Conservation (phyloP, 2,888 invertebrate genomes). For the Ferrisia virgata region DNA sequence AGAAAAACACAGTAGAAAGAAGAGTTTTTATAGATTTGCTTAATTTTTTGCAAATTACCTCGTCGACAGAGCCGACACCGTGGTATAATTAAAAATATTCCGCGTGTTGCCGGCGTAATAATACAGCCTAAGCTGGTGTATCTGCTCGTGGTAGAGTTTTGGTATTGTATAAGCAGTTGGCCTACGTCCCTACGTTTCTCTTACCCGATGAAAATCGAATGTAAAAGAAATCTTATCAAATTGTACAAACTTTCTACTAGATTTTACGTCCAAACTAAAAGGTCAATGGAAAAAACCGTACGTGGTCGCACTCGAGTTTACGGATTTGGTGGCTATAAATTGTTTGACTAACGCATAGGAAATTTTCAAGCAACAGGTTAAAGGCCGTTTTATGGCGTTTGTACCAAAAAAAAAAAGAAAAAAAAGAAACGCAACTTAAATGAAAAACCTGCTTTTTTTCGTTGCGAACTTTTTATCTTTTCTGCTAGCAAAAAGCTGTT, state of each 20-base stretch:
- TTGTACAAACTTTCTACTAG: not conserved
- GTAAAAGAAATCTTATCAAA: not conserved
- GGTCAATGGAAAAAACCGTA: slow-evolving; percentile 26
- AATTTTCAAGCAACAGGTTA: slow-evolving; percentile 26
- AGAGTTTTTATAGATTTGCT: slow-evolving; percentile 7
- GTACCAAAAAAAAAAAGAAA: not conserved
- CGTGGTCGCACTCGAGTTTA: not conserved
- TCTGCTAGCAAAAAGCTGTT: not conserved
- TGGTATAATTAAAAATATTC: not conserved
- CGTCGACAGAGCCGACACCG: not conserved
- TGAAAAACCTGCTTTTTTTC: not conserved
- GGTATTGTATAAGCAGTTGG: no score
- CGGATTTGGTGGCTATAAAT: slow-evolving; percentile 14
- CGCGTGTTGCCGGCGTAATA: not conserved
- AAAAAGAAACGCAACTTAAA: not conserved
- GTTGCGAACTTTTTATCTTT: not conserved
- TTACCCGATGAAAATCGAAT: not conserved
- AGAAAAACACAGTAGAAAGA: not conserved
- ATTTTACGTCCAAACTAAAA: not conserved
- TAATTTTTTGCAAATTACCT: slow-evolving; percentile 23
- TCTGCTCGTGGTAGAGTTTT: no score
- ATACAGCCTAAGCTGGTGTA: no score
- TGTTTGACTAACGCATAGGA: slow-evolving; percentile 13
- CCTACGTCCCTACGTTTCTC: not conserved
- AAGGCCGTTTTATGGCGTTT: slow-evolving; percentile 18